Evolutionary conservation across 2,113 vertebrate species (phyloP).

Genomic region (Erpornis zantholeuca): DNA sequence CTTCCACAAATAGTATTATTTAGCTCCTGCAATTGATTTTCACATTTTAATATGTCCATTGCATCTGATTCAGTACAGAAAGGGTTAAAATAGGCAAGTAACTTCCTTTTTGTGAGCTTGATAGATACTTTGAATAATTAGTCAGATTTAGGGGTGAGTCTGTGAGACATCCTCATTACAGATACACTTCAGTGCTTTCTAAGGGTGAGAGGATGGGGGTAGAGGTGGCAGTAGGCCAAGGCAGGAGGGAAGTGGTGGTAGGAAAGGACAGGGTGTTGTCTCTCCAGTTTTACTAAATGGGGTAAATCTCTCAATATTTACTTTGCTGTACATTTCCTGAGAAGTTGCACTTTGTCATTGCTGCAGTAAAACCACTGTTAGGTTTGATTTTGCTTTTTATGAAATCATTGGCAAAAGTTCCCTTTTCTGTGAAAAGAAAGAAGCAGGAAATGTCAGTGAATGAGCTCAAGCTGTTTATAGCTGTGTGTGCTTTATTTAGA

Average conservation of each 20-base stretch:
- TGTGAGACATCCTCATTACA: background rate
- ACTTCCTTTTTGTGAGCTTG: background rate
- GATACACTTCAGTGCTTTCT: background rate
- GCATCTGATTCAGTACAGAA: background rate
- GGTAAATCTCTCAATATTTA: background rate
- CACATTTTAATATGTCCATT: background rate
- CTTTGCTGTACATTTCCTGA: background rate
- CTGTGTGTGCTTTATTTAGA: background rate
- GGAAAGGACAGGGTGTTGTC: background rate
- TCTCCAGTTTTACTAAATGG: background rate
- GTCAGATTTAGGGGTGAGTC: background rate
- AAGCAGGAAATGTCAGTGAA: conserved; percentile 22
- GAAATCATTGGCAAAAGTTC: background rate
- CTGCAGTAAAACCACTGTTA: background rate
- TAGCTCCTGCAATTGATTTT: background rate
- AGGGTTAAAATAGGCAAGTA: background rate
- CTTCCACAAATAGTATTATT: background rate
- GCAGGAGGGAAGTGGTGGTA: background rate
- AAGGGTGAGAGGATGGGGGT: background rate
- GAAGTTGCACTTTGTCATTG: background rate
- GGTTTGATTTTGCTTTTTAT: background rate
- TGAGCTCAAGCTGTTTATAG: background rate
- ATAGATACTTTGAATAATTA: background rate
- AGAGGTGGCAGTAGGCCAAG: background rate
- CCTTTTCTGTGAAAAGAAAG: background rate